These are phyloP conservation scores for Chanos chanos DNA, from an alignment of 2,797 vertebrate genomes.

Conservation along the genomic window DNA sequence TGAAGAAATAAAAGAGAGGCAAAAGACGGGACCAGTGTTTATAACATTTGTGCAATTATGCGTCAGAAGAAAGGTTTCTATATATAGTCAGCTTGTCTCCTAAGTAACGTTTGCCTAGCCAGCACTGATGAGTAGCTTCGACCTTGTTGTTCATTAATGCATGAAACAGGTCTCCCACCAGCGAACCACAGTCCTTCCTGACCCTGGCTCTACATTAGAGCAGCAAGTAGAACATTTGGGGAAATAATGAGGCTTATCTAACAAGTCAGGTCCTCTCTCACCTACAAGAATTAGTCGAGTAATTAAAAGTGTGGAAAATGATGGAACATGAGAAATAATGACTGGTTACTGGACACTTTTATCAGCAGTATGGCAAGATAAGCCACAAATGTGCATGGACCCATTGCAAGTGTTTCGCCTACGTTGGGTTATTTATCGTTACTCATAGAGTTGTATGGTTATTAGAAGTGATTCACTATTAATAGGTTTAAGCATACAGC, in stretches of 20 bases:
- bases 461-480: too few relatives aligned
- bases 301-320: constrained; percentile 22
- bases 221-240: constrained; percentile 42
- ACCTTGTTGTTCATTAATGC: constrained; percentile 69
- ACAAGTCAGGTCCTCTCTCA: constrained; percentile 3
- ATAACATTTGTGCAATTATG: constrained; percentile 35
- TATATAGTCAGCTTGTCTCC: constrained; percentile 50
- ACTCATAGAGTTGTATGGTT: too few relatives aligned
- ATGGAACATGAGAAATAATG: background rate
- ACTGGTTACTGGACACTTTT: too few relatives aligned
- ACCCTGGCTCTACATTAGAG: constrained; percentile 54
- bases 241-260: constrained; percentile 25
- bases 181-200: constrained; percentile 46
- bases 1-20: constrained; percentile 15
- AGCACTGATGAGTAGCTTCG: constrained; percentile 57
- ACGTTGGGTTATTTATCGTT: too few relatives aligned
- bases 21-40: too few relatives aligned
- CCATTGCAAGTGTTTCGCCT: too few relatives aligned
- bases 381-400: too few relatives aligned
- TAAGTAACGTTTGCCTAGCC: constrained; percentile 51
- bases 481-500: too few relatives aligned
- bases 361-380: too few relatives aligned
- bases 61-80: constrained; percentile 39
- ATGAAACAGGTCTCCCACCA: constrained; percentile 56
- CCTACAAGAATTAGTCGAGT: too few relatives aligned